These are phyloP conservation scores for Larimichthys crocea DNA, from an alignment of 2,113 vertebrate genomes.

Conservation along the genomic window DNA sequence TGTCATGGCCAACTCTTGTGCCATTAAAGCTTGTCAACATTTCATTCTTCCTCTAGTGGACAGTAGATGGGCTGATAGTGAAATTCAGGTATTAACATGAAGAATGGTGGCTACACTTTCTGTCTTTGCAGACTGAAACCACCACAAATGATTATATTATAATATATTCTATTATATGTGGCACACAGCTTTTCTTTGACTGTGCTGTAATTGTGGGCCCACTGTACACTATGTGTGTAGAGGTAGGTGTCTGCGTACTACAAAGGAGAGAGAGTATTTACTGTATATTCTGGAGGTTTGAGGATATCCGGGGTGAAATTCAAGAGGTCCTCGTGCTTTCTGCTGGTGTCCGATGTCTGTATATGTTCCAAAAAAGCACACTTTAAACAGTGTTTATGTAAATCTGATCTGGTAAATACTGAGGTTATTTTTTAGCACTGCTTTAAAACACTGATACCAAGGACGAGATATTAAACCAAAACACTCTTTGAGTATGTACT, in stretches of 20 bases:
- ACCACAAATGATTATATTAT: conserved; percentile 10
- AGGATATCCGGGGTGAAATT: conserved; percentile 12
- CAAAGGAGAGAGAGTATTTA: background rate
- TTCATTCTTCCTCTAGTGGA: conserved; percentile 24
- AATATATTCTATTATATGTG: background rate
- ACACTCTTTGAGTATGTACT: background rate
- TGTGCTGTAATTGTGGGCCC: background rate
- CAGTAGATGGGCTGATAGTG: conserved; percentile 37
- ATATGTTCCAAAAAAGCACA: conserved; percentile 34
- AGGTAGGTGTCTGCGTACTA: background rate
- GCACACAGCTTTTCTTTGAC: conserved; percentile 1
- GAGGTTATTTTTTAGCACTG: background rate
- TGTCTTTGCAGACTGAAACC: conserved; percentile 12
- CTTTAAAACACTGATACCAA: conserved; percentile 1
- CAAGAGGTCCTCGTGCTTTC: conserved; percentile 15
- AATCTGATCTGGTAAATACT: conserved; percentile 11
- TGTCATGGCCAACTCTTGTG: conserved; percentile 50
- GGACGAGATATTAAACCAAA: background rate
- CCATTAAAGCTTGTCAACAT: conserved; percentile 57
- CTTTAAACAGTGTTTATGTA: conserved; percentile 3
- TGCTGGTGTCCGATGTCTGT: conserved; percentile 15
- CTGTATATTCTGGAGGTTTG: conserved; percentile 10
- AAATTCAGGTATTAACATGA: conserved; percentile 44
- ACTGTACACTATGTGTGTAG: background rate
- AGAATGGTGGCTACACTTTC: conserved; percentile 5